Percentiles rank a stretch among this genome's conserved stretches.
Evolutionary conservation across 2,797 vertebrate genomes (phyloP).

Genomic region (Spizella passerina): DNA sequence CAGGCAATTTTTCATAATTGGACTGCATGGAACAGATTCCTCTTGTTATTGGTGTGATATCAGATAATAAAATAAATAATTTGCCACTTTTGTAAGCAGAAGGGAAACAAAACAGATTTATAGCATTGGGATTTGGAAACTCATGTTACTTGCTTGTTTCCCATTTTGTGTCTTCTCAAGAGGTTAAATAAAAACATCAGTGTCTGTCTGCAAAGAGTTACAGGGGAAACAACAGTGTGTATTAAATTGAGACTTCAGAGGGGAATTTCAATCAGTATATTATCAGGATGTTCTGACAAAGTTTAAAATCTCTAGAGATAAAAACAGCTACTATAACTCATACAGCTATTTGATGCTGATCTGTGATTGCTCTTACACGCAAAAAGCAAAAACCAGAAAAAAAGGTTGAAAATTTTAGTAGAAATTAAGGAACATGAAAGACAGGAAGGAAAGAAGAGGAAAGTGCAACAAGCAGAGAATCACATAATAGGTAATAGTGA

Average conservation of each 20-base stretch:
- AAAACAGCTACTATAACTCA: neutral
- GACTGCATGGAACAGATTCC: conserved; percentile 14
- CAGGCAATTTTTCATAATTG: conserved; percentile 64
- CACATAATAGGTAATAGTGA: neutral
- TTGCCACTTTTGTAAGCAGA: conserved; percentile 41
- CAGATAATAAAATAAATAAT: conserved; percentile 65
- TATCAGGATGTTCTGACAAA: conserved; percentile 23
- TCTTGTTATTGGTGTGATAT: conserved; percentile 43
- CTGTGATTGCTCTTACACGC: neutral
- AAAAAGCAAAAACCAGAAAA: neutral
- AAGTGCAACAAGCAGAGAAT: neutral
- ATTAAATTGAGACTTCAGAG: conserved; percentile 22
- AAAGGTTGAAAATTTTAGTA: neutral
- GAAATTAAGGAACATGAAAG: neutral
- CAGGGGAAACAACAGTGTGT: neutral
- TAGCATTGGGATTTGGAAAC: conserved; percentile 49
- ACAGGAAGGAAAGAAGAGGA: neutral
- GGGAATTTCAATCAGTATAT: conserved; percentile 51
- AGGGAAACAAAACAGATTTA: conserved; percentile 43
- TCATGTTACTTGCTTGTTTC: conserved; percentile 59
- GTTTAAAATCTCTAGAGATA: conserved; percentile 22
- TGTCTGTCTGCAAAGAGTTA: conserved; percentile 28
- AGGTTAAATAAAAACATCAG: conserved; percentile 56
- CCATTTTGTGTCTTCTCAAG: conserved; percentile 46
- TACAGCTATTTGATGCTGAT: neutral